Evolutionary conservation across 2,113 vertebrate species (phyloP), one percentile per base, ranked within the genome.

Genomic region (Larimichthys polyactis): DNA sequence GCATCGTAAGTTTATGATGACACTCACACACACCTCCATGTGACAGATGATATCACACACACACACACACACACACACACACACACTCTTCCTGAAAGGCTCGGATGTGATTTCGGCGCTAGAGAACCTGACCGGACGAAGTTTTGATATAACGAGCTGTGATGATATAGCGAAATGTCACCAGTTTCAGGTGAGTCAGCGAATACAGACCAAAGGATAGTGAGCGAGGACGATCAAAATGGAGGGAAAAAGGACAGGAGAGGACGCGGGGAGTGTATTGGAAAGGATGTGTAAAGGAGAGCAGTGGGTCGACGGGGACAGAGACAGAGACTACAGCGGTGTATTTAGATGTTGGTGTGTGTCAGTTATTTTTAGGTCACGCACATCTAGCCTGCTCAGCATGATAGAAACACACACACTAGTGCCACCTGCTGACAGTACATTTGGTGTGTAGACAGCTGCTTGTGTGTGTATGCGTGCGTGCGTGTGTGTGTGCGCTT

Each of bases 341-440:
- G 60, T 46, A 22, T 84, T 67, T 43, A 65, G 78, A 89, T 69
- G 59, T 66, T 83, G 66, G 69, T 78, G 77, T 63, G 20, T 86
- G 82, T 77, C 60, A 54, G 69, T 90, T 90, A 83, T 90, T 90
- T 90, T 87, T 91, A 90, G 90, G 84, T 83, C 79, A 82, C 75
- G 68, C 82, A 78, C 82, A 64, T 84, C 52, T 71, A 82, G 80
- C 32, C 75, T n/a, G 71, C 85, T 87, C 86, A 86, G 86, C 84
- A 46, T 29, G 84, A 70, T 7, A 6, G 54, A 70, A 70, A 64
- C 78, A 69, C 83, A 78, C 63, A 83, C 89, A 79, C 80, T 52
- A 60, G 80, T 87, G 86, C 90, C 91, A 87, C 90, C 89, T 90
- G 87, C 86, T 89, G 87, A 58, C 82, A 8, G 14, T 75, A 55